These are phyloP conservation scores for Pseudochromis fuscus DNA, from an alignment of 2,797 vertebrate genomes.

Conservation along the genomic window DNA sequence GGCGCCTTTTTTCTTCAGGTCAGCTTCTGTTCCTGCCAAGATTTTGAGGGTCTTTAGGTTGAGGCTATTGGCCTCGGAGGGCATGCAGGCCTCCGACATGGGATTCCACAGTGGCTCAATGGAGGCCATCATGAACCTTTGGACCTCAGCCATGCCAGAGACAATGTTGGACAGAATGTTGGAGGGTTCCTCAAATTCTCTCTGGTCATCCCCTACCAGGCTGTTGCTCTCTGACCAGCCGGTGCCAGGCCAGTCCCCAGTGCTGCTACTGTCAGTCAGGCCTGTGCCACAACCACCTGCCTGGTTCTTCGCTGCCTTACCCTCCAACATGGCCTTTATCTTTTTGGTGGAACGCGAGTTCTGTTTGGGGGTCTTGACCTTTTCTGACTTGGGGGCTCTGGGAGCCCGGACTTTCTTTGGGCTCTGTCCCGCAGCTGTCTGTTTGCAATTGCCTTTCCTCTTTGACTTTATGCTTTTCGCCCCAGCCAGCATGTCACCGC, in stretches of 20 bases:
- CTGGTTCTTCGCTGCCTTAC: slow-evolving; percentile 90
- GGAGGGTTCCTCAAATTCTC: slow-evolving; percentile 98
- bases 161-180: slow-evolving; percentile 99
- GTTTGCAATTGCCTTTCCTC: slow-evolving; percentile 93
- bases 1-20: slow-evolving; percentile 94
- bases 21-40: slow-evolving; percentile 94
- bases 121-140: slow-evolving; percentile 99
- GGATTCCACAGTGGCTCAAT: slow-evolving; percentile 98
- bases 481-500: slow-evolving; percentile 85
- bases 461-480: slow-evolving; percentile 94
- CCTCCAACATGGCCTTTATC: slow-evolving; percentile 90
- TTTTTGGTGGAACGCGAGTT: slow-evolving; percentile 93
- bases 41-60: slow-evolving; percentile 99
- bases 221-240: slow-evolving; percentile 91
- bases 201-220: slow-evolving; percentile 94
- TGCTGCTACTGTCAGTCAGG: slow-evolving; percentile 84
- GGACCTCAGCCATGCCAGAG: slow-evolving; percentile 99
- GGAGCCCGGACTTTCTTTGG: slow-evolving; percentile 92
- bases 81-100: slow-evolving; percentile 90
- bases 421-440: slow-evolving; percentile 89
- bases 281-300: slow-evolving; percentile 78
- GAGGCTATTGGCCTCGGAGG: slow-evolving; percentile 95
- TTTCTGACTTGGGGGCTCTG: slow-evolving; percentile 93
- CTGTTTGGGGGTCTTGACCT: slow-evolving; percentile 92
- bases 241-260: slow-evolving; percentile 88